Evolutionary conservation across 1,140 invertebrate genomes (phyloP), one percentile per base, ranked within the genome.

Genomic region (Drosophila serrata): DNA sequence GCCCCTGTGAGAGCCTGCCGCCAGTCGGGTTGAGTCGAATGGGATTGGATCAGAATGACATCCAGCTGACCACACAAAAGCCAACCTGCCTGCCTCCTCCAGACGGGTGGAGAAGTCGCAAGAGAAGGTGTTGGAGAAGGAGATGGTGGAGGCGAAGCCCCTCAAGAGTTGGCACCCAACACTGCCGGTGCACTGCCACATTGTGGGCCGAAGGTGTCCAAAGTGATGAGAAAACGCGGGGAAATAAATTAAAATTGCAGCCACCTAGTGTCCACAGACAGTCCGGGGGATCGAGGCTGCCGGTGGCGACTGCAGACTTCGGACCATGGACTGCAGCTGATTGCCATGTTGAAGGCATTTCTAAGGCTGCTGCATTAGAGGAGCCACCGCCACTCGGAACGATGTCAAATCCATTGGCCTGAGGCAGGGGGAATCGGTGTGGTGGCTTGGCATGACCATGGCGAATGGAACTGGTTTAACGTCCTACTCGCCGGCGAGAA

Each of bases 361-460:
- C 64, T 86, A 86, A 58, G 82, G 84, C 84, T 86, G 82, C 82
- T 69, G 82, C 68, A 81, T 78, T 78, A 82, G 81, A 82, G 56
- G 62, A 59, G 74, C 62, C 60, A 63, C 29, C 60, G 61, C 17
- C 72, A 27, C 31, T 48, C 29, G 69, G 51, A 72, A 72, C 68
- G 68, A 59, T 72, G 68, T 72, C 68, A 72, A 53, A 65, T 75
- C 45, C 51, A 43, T 27, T 42, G 33, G 70, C 11, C 27, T 19
- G 58, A n/a, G n/a, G n/a, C n/a, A n/a, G 17, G 39, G n/a, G 33
- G 12, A 22, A 24, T 35, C 31, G 24, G 13, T 13, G 11, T 13
- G n/a, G 43, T 27, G 24, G 39, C 46, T 24, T 35, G 51, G 74
- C 42, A 24, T 62, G 65, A 51, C 35, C 39, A 43, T 57, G 53